A percentile compares a stretch with the other conserved stretches of the same genome.
These are phyloP conservation scores for Stichodactyla helianthus DNA, from an alignment of 64 coral and sea anemone genomes.

Conservation along the genomic window DNA sequence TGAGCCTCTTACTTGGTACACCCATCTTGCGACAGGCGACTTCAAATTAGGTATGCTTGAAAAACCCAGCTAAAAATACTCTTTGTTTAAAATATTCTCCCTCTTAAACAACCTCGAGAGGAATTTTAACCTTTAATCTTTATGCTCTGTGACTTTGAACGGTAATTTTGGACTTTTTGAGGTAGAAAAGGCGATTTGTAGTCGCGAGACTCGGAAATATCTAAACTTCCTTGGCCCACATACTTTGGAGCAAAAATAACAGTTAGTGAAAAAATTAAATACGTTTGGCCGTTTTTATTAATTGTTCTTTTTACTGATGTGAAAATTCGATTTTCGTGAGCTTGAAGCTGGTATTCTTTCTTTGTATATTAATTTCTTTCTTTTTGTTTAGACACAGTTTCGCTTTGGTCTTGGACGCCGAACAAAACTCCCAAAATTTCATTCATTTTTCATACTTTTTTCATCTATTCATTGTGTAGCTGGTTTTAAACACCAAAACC, in stretches of 20 bases:
- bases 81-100: background rate
- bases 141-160: background rate
- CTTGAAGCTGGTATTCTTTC: background rate
- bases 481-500: background rate
- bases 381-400: background rate
- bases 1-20: constrained; percentile 24
- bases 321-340: background rate
- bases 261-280: background rate
- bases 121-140: background rate
- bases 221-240: background rate
- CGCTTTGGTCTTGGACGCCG: background rate
- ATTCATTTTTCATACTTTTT: constrained; percentile 11
- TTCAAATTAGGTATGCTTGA: constrained; percentile 14
- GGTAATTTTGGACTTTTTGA: background rate
- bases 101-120: background rate
- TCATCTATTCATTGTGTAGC: background rate
- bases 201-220: background rate
- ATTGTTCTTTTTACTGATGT: background rate
- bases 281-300: background rate
- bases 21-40: constrained; percentile 18
- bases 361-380: background rate
- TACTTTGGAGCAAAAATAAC: background rate
- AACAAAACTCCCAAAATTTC: background rate
- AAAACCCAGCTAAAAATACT: constrained; percentile 16
- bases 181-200: background rate